phyloP scores from a whole-genome alignment of 2,888 invertebrate species.

The Orthonychiurus folsomi region DNA sequence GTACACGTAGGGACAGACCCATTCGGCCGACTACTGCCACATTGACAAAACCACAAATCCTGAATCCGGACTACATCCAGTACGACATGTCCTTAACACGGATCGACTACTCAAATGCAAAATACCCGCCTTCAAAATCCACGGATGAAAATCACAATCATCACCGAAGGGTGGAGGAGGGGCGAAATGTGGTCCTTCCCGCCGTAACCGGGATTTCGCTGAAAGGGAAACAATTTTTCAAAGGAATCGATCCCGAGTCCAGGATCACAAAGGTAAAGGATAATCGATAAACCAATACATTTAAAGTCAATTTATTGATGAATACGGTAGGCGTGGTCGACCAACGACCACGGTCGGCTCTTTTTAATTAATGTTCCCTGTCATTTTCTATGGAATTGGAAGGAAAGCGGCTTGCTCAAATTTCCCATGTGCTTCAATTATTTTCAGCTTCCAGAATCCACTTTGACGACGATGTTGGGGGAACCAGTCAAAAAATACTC shows the following conservation, averaged over 20 bases:
- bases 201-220: neutral
- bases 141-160: neutral
- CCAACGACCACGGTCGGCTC: no score
- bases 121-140: neutral
- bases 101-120: constrained; percentile 25
- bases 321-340: no score
- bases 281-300: neutral
- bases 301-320: neutral
- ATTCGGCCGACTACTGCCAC: constrained; percentile 34
- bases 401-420: no score
- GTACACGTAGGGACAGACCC: neutral
- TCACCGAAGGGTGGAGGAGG: neutral
- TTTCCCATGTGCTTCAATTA: no score
- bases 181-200: neutral
- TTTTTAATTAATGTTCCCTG: no score
- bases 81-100: constrained; percentile 40
- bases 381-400: no score
- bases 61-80: constrained; percentile 37
- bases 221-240: neutral
- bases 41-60: constrained; percentile 35
- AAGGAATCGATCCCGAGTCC: neutral
- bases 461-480: neutral
- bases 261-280: neutral
- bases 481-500: neutral
- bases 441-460: neutral